phyloP scores from a whole-genome alignment of 2,113 vertebrate species.

The Ptyas mucosa region DNA sequence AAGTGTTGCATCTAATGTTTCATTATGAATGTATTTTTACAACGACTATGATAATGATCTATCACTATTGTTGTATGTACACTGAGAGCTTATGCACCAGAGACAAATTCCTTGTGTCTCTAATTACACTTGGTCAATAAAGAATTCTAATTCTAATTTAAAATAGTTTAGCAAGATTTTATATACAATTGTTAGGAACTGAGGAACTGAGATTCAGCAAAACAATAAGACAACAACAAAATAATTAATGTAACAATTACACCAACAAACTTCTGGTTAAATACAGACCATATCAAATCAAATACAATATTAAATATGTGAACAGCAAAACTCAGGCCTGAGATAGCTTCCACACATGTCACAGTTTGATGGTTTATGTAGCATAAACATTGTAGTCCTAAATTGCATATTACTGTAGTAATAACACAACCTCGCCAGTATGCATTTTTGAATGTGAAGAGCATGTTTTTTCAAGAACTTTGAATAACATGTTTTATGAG shows the following conservation, averaged over 20 bases:
- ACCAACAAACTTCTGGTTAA: background rate
- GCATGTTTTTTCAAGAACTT: conserved; percentile 30
- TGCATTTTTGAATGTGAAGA: conserved; percentile 34
- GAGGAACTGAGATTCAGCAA: background rate
- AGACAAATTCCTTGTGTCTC: too few species aligned
- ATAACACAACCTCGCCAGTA: conserved; percentile 4
- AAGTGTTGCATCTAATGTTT: too few species aligned
- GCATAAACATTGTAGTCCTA: background rate
- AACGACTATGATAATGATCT: too few species aligned
- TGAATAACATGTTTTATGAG: conserved; percentile 48
- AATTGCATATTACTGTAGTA: conserved; percentile 12
- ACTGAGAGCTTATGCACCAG: too few species aligned
- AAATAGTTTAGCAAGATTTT: background rate
- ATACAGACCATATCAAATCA: background rate
- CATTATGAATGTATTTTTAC: too few species aligned
- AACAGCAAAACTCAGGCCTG: background rate
- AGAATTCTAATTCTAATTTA: too few species aligned
- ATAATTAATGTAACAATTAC: conserved; percentile 4
- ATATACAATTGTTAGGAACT: background rate
- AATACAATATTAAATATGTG: background rate
- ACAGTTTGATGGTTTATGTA: background rate
- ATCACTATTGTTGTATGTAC: too few species aligned
- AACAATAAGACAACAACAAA: background rate
- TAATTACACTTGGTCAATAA: too few species aligned
- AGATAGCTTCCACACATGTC: background rate